These are phyloP conservation scores for Melanotus villosus DNA, from an alignment of 2,888 invertebrate genomes.

Conservation along the genomic window DNA sequence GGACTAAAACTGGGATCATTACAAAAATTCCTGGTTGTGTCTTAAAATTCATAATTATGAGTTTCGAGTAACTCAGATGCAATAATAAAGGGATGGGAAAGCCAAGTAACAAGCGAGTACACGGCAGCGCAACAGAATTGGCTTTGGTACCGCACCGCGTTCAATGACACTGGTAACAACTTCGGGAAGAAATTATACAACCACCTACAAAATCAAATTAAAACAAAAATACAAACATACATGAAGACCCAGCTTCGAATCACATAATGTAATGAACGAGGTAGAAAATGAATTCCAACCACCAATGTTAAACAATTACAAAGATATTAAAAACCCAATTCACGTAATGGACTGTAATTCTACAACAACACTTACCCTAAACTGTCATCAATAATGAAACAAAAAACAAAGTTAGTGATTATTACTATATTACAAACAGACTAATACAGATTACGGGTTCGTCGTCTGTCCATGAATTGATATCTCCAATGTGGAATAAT, in stretches of 20 bases:
- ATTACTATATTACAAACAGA: neutral
- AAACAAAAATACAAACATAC: too few species aligned
- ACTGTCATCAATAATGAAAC: slow-evolving; percentile 5
- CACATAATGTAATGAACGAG: too few species aligned
- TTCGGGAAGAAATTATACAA: neutral
- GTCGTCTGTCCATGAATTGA: slow-evolving; percentile 8
- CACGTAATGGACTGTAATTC: too few species aligned
- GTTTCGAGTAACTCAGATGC: slow-evolving; percentile 26
- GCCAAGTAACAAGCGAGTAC: slow-evolving; percentile 26
- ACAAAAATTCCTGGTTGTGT: slow-evolving; percentile 14
- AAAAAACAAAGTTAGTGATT: slow-evolving; percentile 7
- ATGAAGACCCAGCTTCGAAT: too few species aligned
- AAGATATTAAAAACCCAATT: too few species aligned
- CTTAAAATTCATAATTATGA: slow-evolving; percentile 26
- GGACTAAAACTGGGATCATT: slow-evolving; percentile 1
- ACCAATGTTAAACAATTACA: too few species aligned
- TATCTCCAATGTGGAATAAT: neutral
- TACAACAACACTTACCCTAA: slow-evolving; percentile 10
- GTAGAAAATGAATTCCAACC: too few species aligned
- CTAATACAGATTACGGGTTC: neutral
- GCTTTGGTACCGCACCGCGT: slow-evolving; percentile 24
- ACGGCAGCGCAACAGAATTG: slow-evolving; percentile 31
- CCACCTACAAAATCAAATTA: neutral
- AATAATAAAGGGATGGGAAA: slow-evolving; percentile 32
- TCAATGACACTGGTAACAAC: slow-evolving; percentile 30